A percentile compares a stretch with the other conserved stretches of the same genome.
Evolutionary conservation across 2,888 invertebrate genomes (phyloP).

Genomic region (Papilio gigon): DNA sequence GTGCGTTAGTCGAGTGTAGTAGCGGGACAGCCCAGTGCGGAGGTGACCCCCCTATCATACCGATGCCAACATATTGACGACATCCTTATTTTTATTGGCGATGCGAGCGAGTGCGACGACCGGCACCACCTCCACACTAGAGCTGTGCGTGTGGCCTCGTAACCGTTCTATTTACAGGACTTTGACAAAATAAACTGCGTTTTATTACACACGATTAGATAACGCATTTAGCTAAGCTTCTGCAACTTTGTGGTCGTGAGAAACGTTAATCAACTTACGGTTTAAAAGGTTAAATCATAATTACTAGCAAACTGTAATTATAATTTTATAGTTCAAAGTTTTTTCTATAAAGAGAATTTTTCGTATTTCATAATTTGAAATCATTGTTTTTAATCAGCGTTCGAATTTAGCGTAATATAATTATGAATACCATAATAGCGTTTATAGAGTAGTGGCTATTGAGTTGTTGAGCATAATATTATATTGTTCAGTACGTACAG

Average conservation of each 20-base stretch:
- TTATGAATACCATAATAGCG: background rate
- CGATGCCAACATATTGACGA: conserved; percentile 81
- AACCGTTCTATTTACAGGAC: conserved; percentile 55
- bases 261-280: background rate
- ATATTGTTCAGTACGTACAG: conserved; percentile 33
- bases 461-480: background rate
- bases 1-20: conserved; percentile 38
- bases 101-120: conserved; percentile 77
- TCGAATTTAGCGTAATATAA: background rate
- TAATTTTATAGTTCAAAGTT: background rate
- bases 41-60: conserved; percentile 71
- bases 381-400: conserved; percentile 1
- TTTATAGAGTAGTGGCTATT: background rate
- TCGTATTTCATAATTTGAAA: background rate
- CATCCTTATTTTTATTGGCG: conserved; percentile 81
- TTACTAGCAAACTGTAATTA: background rate
- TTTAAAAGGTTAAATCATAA: background rate
- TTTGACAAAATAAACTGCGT: conserved; percentile 42
- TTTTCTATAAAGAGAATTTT: background rate
- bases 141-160: conserved; percentile 77
- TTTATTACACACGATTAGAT: conserved; percentile 33
- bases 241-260: conserved; percentile 1
- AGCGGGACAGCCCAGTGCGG: conserved; percentile 57
- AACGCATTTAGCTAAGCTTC: conserved; percentile 20
- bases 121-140: conserved; percentile 67